Evolutionary conservation across 2,797 vertebrate species (phyloP).

Genomic region (Gila robusta): DNA sequence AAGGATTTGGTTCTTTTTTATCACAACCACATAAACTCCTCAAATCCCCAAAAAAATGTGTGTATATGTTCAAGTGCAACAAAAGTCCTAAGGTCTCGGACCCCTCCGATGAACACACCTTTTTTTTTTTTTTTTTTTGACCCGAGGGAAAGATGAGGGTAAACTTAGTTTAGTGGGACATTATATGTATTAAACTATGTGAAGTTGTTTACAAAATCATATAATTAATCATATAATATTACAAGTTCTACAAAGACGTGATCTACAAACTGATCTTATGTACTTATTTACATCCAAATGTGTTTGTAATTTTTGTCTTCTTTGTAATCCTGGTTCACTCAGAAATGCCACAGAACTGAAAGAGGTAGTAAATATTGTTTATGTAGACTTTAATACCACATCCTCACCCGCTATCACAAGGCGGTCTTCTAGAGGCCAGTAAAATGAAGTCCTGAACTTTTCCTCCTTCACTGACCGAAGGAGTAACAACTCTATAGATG

Average conservation of each 20-base stretch:
- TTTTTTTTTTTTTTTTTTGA: too few species aligned
- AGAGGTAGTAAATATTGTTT: background rate
- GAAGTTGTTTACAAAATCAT: background rate
- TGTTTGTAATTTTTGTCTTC: background rate
- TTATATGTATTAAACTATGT: background rate
- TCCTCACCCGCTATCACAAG: slow-evolving; percentile 85
- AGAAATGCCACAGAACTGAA: background rate
- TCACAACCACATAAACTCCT: too few species aligned
- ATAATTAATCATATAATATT: background rate
- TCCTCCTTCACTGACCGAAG: slow-evolving; percentile 69
- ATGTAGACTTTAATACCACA: background rate
- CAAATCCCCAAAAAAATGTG: too few species aligned
- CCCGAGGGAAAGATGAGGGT: too few species aligned
- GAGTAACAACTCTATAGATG: slow-evolving; percentile 89
- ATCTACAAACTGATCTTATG: background rate
- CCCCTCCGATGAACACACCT: too few species aligned
- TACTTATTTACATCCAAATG: background rate
- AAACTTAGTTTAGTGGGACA: background rate
- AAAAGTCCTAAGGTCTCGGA: too few species aligned
- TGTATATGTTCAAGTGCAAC: too few species aligned
- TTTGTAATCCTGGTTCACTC: background rate
- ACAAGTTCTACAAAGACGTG: background rate
- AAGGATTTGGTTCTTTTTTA: too few species aligned
- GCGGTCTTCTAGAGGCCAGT: slow-evolving; percentile 87
- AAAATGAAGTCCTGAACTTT: slow-evolving; percentile 90